Evolutionary conservation across 2,888 invertebrate genomes (phyloP), one percentile per base, ranked within the genome.

Genomic region (Ischnus inquisitorius): DNA sequence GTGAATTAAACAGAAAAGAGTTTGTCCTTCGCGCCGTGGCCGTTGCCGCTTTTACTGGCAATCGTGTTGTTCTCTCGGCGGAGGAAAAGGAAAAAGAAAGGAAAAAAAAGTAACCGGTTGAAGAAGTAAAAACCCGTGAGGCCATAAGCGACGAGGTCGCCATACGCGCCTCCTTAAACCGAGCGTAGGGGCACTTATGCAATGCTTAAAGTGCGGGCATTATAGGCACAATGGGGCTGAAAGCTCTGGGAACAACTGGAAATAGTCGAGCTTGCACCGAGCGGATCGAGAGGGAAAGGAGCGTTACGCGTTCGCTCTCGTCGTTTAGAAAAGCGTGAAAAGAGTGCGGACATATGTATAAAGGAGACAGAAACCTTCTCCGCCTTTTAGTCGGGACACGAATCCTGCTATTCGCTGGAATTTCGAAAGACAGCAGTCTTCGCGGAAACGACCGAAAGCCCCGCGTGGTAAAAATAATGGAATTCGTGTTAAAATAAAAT

Each of bases 161-260:
- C 82, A 68, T 79, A 83, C 85, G 80, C 82, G 76, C 71, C 83
- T 84, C 80, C 84, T 86, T 87, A 86, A 87, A 79, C 85, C 83
- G 48, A 83, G 88, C 85, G 84, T 86, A 85, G 85, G 82, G 84
- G 87, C 88, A 88, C 87, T 89, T 87, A 86, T 80, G 87, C 84
- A 87, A 84, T 88, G 87, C 85, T 88, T 87, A 88, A 89, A 90
- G 88, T 87, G 79, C 67, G 86, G 85, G 86, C 89, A 88, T 90
- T 89, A 88, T 88, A 68, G 85, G 84, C 74, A 89, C 87, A 89
- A 89, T 88, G 67, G 88, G 72, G 83, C 86, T 87, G 78, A 88
- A 87, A 86, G 86, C 87, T 71, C 79, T 19, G 79, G 67, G 39
- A 79, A 65, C 46, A 16, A 16, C 34, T 64, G 64, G 64, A 62